Base-by-base conservation (phyloP, 2,797 vertebrate species). In the Euthynnus affinis region DNA sequence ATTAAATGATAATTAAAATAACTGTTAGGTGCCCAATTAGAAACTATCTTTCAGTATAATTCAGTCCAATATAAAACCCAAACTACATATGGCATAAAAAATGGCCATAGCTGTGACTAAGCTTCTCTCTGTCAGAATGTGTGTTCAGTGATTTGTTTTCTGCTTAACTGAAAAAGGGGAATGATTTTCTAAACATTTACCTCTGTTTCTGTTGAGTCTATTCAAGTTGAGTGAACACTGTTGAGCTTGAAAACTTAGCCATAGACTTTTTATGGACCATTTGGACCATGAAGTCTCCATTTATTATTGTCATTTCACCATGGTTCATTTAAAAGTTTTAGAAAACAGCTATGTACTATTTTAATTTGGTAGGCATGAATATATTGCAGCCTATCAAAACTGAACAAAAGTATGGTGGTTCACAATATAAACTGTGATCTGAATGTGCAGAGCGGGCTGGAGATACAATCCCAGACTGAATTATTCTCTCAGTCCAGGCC, bases 401-500 rank as follows among this genome's bases (percentile, higher is more conserved):
- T 7, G 7, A 65, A 64, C 5, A n/a, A 49, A 64, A 68, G 46
- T 29, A 6, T 5, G 8, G 15, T 37, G 57, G 22, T 40, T 81
- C 58, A n/a, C 22, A 72, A 18, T 53, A 49, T 18, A 48, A 66
- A 62, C 67, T 18, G 29, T 22, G 40, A 58, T 59, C 58, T 73
- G 49, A 70, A 71, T 81, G 52, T 52, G 53, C 42, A 64, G 42
- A 44, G 29, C 0, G 1, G 20, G 29, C 59, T 66, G 34, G 37
- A 59, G 63, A 37, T 48, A 44, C 10, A 75, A 49, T 71, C 51
- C 27, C 6, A 1, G 37, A 57, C 46, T 51, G 42, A 74, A 66
- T 77, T 60, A 78, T 78, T 75, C 57, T 75, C 49, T 49, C 67
- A 49, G 81, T 58, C 57, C 17, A 8, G 60, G 40, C 18, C 56